A percentile compares a stretch with the other conserved stretches of the same genome.
Evolutionary conservation across 2,888 invertebrate species (phyloP).

Genomic region (Lomographa bimaculata): DNA sequence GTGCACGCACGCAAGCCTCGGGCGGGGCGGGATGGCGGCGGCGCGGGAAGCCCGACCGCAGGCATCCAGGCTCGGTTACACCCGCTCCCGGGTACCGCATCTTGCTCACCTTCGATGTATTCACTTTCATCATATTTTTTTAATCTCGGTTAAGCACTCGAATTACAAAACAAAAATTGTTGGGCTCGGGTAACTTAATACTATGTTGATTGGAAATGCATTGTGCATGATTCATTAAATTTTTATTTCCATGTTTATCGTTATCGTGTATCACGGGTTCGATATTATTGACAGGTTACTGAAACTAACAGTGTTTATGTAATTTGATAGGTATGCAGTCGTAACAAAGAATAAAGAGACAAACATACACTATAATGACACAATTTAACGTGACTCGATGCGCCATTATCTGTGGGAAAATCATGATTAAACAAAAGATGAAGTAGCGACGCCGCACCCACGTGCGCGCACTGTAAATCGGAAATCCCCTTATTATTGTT

Average conservation of each 20-base stretch:
- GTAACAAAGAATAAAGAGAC: constrained; percentile 16
- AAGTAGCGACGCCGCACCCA: constrained; percentile 45
- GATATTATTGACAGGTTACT: too few relatives aligned
- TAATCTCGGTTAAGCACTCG: constrained; percentile 35
- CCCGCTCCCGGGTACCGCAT: constrained; percentile 56
- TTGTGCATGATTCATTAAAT: constrained; percentile 7
- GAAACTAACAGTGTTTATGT: too few relatives aligned
- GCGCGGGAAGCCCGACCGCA: constrained; percentile 51
- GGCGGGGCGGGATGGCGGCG: constrained; percentile 7
- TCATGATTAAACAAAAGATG: constrained; percentile 58
- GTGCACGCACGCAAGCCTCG: constrained; percentile 29
- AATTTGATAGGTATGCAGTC: neutral
- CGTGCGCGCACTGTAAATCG: constrained; percentile 60
- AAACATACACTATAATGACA: constrained; percentile 33
- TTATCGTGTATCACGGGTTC: too few relatives aligned
- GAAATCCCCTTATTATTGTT: constrained; percentile 75
- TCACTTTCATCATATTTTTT: constrained; percentile 63
- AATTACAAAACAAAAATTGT: constrained; percentile 44
- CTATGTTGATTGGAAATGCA: constrained; percentile 19
- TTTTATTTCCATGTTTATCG: neutral
- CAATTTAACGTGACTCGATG: constrained; percentile 55
- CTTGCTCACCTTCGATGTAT: constrained; percentile 59
- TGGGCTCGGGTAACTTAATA: constrained; percentile 27
- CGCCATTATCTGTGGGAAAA: constrained; percentile 64
- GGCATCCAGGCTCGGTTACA: constrained; percentile 56